Evolutionary conservation across 2,888 invertebrate species (phyloP), one percentile per base, ranked within the genome.

Genomic region (Acrobasis repandana): DNA sequence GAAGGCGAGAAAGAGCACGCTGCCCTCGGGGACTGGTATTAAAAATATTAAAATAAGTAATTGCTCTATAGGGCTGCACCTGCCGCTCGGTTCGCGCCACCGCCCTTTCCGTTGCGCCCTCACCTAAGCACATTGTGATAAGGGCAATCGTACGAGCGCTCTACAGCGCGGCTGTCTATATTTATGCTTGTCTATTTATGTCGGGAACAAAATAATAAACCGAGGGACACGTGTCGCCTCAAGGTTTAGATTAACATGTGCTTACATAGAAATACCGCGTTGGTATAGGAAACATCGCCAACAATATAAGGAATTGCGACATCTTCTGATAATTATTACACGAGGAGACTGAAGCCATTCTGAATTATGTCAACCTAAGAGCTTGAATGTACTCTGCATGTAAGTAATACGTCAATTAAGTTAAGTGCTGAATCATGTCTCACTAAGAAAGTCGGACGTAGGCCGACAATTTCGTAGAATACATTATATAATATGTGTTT

Each of bases 41-140:
- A 85, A 88, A 87, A 85, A 86, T 88, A 86, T 87, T 85, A 86
- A 86, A 88, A 85, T 86, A 86, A 86, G 87, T 88, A 85, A 90
- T 89, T 88, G 86, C 81, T 84, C 80, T 82, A 88, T 90, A 83
- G 76, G 77, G 70, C 74, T 77, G 82, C 90, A 90, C 89, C 90
- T 90, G 90, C 80, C 82, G 75, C 80, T 74, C 79, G 75, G 75
- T 73, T 69, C 71, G 63, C 64, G 70, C 67, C 61, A 66, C 66
- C 72, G 65, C 70, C 71, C 73, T 67, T 71, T 72, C 61, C 66
- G 69, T 69, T 65, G 72, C 62, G 65, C 77, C 71, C 79, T 74
- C 78, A 75, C 75, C 73, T 74, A 79, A 77, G 74, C 75, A 78
- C 79, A 78, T 78, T 76, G 77, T 77, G 81, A 80, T 83, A 85